Base-by-base conservation (phyloP, 2,797 vertebrate species). In the Etheostoma perlongum region DNA sequence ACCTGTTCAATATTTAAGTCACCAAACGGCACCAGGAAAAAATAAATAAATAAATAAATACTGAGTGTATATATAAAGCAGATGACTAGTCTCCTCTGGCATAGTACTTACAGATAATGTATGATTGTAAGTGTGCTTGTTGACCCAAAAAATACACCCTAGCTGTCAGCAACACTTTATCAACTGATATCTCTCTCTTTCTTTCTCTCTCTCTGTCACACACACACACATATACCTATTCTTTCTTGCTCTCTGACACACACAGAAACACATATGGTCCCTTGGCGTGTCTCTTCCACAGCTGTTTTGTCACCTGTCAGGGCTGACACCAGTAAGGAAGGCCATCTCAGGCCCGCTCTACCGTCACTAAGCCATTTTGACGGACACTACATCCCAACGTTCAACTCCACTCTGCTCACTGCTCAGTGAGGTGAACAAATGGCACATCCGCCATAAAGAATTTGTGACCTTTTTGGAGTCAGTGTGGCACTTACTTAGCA, bases 271-370 rank as follows among this genome's bases (percentile, higher is more conserved):
- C 67, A 51, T 18, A 51, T 2, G 15, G 57, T 73, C 86, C 83
- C 81, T 46, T 9, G 67, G 25, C 30, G 48, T 42, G 67, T 49
- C 49, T 79, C 63, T 75, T 69, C 85, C 21, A 1, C 81, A 72
- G 85, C 86, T 83, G 90, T 85, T 92, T 88, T 88, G 90, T 91
- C 88, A 91, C 87, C 86, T 89, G 88, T 91, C 90, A 83, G 73
- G 48, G 64, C 79, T 62, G 87, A 81, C 90, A 79, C 65, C 74
- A 21, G 79, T 51, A 53, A 67, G 70, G 79, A 70, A 70, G 84
- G 66, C 79, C 67, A 13, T 88, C 83, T 85, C 84, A 67, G 72
- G 77, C 60, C 68, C 16, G 21, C 79, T 89, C 71, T 36, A 83
- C 63, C 87, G 1, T 82, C 84, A 84, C 91, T 92, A 92, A 94